Evolutionary conservation across 2,113 vertebrate genomes (phyloP).

Genomic region (Colossoma macropomum): DNA sequence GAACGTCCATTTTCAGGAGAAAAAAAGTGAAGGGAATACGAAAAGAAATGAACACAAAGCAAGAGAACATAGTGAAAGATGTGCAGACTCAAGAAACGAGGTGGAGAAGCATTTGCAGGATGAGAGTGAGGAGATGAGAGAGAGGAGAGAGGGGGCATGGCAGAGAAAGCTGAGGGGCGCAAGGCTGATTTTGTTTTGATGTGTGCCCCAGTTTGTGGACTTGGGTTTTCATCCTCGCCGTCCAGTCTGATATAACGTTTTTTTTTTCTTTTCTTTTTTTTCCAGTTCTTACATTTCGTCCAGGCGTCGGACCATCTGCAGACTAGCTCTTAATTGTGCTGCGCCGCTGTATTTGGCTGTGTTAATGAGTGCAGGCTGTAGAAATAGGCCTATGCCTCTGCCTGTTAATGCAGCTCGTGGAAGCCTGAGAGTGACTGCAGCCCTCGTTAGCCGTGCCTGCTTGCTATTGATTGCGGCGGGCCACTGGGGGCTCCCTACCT

Average conservation of each 20-base stretch:
- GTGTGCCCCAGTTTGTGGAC: conserved; percentile 61
- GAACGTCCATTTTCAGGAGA: conserved; percentile 5
- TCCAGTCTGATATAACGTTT: conserved; percentile 45
- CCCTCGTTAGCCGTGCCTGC: conserved; percentile 72
- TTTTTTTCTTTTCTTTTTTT: conserved; percentile 23
- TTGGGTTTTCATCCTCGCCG: conserved; percentile 47
- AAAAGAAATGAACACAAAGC: conserved; percentile 1
- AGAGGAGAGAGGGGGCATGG: neutral
- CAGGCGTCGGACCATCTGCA: conserved; percentile 42
- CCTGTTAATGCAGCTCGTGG: conserved; percentile 65
- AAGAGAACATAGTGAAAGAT: neutral
- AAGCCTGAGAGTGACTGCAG: conserved; percentile 71
- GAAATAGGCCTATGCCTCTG: conserved; percentile 67
- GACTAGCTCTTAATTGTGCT: conserved; percentile 55
- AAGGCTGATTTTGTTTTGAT: conserved; percentile 60
- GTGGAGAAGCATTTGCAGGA: conserved; percentile 2
- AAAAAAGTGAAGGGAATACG: conserved; percentile 64
- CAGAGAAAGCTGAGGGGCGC: conserved; percentile 22
- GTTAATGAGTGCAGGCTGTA: conserved; percentile 72
- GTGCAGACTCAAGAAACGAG: conserved; percentile 7
- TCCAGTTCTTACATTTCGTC: neutral
- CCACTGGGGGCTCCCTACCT: conserved; percentile 73
- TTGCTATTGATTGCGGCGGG: conserved; percentile 66
- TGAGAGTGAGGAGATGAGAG: conserved; percentile 12
- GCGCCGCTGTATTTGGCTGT: conserved; percentile 62